Conservation (phyloP, 2,797 vertebrate genomes). For the Vultur gryphus region DNA sequence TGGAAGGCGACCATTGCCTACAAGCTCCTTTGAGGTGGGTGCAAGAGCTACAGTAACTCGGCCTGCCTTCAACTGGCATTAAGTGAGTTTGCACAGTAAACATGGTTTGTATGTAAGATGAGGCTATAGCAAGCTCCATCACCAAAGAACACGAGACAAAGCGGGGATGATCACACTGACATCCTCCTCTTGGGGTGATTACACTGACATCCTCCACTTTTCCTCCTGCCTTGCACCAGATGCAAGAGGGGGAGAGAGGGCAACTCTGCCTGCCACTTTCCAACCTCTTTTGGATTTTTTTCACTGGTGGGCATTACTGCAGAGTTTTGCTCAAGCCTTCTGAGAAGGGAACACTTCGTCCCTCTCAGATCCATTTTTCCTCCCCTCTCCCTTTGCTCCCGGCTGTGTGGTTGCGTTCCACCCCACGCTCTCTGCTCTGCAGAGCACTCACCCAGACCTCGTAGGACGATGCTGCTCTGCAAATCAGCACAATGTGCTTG, state of each 20-base stretch:
- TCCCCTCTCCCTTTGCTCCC: neutral
- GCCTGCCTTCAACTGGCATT: neutral
- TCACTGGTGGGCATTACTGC: neutral
- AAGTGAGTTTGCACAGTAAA: neutral
- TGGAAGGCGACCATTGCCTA: neutral
- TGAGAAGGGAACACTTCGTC: neutral
- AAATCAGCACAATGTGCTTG: neutral
- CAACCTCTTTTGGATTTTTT: neutral
- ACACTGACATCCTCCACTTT: neutral
- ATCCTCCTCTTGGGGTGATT: neutral
- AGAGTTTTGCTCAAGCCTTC: neutral
- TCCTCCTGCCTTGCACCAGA: neutral
- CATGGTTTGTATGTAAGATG: rapidly evolving
- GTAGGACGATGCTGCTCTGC: rapidly evolving
- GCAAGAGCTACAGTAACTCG: neutral
- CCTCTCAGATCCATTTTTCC: neutral
- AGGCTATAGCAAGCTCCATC: neutral
- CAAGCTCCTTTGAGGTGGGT: neutral
- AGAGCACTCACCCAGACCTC: neutral
- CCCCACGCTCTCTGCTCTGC: neutral
- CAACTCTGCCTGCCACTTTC: neutral
- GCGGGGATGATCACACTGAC: neutral
- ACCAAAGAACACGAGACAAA: neutral
- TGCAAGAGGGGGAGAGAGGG: neutral
- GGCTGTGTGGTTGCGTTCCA: neutral